These are phyloP conservation scores for Drosophila sechellia DNA, from an alignment of 1,140 invertebrate genomes.

Conservation along the genomic window DNA sequence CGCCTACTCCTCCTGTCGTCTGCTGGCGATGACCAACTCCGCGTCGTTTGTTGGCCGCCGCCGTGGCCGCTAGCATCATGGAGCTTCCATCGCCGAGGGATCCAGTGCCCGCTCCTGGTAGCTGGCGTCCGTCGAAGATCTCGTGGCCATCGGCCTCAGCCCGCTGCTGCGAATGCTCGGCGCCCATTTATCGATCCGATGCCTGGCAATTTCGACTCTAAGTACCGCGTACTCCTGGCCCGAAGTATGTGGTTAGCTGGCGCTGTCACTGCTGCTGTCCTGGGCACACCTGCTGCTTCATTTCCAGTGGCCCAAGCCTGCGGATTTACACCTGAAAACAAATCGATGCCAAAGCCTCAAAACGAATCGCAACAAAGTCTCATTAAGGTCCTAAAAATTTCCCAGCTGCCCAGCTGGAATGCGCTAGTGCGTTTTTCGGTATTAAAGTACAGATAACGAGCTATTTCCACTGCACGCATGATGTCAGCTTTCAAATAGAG, in stretches of 20 bases:
- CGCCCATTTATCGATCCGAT: constrained; percentile 70
- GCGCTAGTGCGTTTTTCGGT: constrained; percentile 1
- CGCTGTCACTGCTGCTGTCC: neutral
- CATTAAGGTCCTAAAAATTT: neutral
- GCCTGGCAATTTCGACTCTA: neutral
- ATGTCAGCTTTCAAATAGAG: too few species aligned
- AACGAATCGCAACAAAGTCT: neutral
- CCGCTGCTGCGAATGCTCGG: constrained; percentile 81
- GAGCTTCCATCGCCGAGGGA: constrained; percentile 42
- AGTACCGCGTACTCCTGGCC: neutral
- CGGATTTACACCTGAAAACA: neutral
- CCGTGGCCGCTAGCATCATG: constrained; percentile 58
- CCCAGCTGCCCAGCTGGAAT: neutral
- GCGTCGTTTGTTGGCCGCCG: constrained; percentile 65
- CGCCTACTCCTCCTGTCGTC: constrained; percentile 8
- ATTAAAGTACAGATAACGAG: neutral
- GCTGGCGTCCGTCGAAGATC: constrained; percentile 60
- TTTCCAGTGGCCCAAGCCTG: neutral
- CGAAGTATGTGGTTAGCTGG: neutral
- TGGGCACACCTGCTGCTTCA: neutral
- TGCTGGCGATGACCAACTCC: constrained; percentile 32
- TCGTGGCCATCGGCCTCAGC: constrained; percentile 76
- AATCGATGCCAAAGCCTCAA: neutral
- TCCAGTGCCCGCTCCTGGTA: neutral
- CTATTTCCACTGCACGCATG: neutral